Evolutionary conservation across 2,113 vertebrate genomes (phyloP), one percentile per base, ranked within the genome.

Genomic region (Alouatta palliata): DNA sequence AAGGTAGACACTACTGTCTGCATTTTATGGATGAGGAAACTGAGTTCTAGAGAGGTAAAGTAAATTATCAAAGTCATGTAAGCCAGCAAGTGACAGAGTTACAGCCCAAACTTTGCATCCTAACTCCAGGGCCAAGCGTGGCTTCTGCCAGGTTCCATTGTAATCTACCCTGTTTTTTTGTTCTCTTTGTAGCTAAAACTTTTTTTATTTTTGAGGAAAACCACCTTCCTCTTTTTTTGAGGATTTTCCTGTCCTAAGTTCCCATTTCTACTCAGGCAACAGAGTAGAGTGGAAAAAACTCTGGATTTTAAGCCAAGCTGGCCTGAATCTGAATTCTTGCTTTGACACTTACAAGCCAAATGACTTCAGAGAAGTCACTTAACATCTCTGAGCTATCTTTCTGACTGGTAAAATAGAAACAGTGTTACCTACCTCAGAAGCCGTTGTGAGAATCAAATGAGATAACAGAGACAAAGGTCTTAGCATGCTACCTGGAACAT

Each of bases 301-400:
- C 66, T 95, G 52, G 32, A 93, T 88, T 94, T 95, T 35, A 90
- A 94, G 71, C 90, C 64, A 96, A 88, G 45, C 45, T 93, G 66
- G 37, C 16, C 20, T 73, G 77, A 73, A 49, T 61, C 73, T 90
- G 37, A 89, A 80, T 92, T 90, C 43, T 45, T 95, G 43, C 68
- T 96, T 81, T 96, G 81, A 92, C 25, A 87, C 37, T 79, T 82
- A 66, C 0, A 90, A 93, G 52, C 27, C 14, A 5, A 54, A 45
- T 79, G 80, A 91, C 68, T 23, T 92, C 56, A 47, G 93, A 80
- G 32, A 97, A 96, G 66, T 93, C 43, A 96, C 10, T 94, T 82
- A 87, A 73, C 90, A 95, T 84, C 64, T 95, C 89, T 86, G 80
- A 96, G 40, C 32, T 68, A 91, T 58, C 45, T 97, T 96, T 91